Conservation (phyloP, 2,797 vertebrate species). For the Podargus strigoides region DNA sequence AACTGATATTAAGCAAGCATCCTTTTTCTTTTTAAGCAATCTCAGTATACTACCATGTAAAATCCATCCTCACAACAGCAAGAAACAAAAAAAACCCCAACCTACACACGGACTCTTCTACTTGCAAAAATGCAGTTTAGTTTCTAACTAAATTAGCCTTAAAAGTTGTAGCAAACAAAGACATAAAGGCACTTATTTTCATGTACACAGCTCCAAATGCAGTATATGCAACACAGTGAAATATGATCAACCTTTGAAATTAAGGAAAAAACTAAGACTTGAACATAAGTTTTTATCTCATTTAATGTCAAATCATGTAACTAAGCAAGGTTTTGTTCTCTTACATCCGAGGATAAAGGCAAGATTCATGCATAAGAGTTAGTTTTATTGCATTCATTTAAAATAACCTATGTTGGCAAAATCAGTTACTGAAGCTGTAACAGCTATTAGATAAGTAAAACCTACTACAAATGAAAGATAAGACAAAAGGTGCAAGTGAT, state of each 20-base stretch:
- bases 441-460: background rate
- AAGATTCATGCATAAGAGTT: background rate
- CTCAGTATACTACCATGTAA: constrained; percentile 55
- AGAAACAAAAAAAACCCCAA: constrained; percentile 31
- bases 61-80: constrained; percentile 46
- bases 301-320: background rate
- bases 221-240: background rate
- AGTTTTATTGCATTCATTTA: background rate
- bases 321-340: background rate
- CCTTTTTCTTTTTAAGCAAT: constrained; percentile 79
- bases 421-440: background rate
- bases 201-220: background rate
- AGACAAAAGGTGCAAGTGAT: constrained; percentile 42
- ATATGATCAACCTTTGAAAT: background rate
- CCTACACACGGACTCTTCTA: background rate
- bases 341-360: background rate
- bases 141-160: constrained; percentile 8
- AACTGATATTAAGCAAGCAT: constrained; percentile 79
- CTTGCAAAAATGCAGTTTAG: background rate
- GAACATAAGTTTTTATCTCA: background rate
- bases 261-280: background rate
- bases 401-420: background rate
- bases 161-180: background rate
- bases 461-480: background rate
- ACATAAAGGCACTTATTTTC: background rate